Base-by-base conservation (phyloP, 1,140 invertebrate genomes). In the Sycobia sp. region DNA sequence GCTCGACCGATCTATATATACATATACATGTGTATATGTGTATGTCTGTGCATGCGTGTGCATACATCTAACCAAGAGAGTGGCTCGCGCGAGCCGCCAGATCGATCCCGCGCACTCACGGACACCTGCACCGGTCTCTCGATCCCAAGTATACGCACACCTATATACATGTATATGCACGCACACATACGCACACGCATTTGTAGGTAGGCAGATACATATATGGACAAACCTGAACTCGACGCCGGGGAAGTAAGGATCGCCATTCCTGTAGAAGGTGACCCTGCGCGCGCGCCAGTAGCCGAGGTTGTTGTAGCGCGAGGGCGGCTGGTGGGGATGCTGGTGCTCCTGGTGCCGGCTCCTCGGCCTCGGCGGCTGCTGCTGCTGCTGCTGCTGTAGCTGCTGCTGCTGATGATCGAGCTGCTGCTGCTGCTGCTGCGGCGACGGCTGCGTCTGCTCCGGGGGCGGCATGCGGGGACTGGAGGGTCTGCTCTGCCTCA, bases 211-310 rank as follows among this genome's bases (percentile, higher is more conserved):
- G 32, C 5, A 11, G 32, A 34, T 34, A 34, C 5, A 34, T n/a
- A n/a, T 34, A 34, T 18, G 14, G 14, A 14, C 66, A 71, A 60
- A 81, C 80, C 93, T 88, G 72, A 94, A 90, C 76, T 94, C 92
- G 18, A 95, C 86, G 0, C 94, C 93, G 39, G 92, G 92, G 77
- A 91, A 94, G 75, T 95, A 94, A 0, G 91, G 90, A 78, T 97
- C 94, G 4, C 95, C 95, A 86, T 97, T 98, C 73, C 91, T 89
- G 79, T 92, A 97, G 79, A 97, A 96, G 1, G 91, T 90, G 36
- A 97, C 91, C 22, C 93, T 82, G 55, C 90, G 84, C 0, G 93
- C 93, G 66, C 91, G 87, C 91, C 92, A 95, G 71, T 92, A 93
- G 41, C 90, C 91, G 36, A 93, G 84, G 76, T 93, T 91, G 59